Evolutionary conservation across 2,888 invertebrate genomes (phyloP).

Genomic region (Drosophila prostipennis): DNA sequence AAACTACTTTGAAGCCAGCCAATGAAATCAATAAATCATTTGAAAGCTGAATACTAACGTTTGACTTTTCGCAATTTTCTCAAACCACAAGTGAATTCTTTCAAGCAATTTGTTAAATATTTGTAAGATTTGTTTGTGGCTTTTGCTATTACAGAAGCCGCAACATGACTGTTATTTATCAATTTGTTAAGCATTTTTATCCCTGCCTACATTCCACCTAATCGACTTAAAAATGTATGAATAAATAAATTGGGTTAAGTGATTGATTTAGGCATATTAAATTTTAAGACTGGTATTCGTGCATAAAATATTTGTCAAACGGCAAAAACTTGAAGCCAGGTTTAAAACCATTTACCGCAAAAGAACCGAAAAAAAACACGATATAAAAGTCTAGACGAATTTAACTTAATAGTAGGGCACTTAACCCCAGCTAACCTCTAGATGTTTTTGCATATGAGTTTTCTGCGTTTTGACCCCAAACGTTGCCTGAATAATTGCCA

Average conservation of each 20-base stretch:
- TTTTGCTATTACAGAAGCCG: background rate
- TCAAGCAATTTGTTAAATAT: background rate
- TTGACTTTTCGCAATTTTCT: background rate
- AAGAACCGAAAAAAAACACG: constrained; percentile 1
- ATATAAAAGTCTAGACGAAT: constrained; percentile 64
- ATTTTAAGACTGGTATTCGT: background rate
- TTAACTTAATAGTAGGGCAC: constrained; percentile 48
- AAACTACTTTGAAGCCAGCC: too few relatives aligned
- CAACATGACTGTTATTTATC: background rate
- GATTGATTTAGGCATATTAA: constrained; percentile 5
- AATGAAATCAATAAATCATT: background rate
- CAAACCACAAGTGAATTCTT: background rate
- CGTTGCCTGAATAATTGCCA: constrained; percentile 65
- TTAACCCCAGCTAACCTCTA: constrained; percentile 25
- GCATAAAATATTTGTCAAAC: background rate
- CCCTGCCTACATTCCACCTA: background rate
- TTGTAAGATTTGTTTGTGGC: background rate
- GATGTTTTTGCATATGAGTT: background rate
- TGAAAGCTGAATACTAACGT: background rate
- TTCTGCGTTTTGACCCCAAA: constrained; percentile 47
- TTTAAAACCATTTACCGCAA: background rate
- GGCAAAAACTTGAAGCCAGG: background rate
- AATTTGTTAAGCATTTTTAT: background rate
- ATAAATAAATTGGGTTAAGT: too few relatives aligned
- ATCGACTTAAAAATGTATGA: background rate